Base-by-base conservation (phyloP, 2,888 invertebrate species). In the Apomyelois bistriatella region DNA sequence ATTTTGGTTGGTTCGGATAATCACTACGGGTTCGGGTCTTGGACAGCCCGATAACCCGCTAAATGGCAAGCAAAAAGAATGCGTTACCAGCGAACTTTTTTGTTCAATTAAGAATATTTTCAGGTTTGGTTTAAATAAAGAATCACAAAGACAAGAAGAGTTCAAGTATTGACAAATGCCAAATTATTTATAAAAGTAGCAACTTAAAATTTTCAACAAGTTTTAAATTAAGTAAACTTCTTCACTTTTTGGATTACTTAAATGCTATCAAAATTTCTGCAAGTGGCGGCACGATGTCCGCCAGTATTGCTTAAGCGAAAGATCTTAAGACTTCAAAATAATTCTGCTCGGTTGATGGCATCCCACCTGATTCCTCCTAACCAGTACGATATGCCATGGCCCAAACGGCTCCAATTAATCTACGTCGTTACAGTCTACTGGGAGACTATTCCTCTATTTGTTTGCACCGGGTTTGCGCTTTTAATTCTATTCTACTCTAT, bases 221-320 rank as follows among this genome's bases (percentile, higher is more conserved):
- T 32, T 32, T 22, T 5, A 22, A 22, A 22, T 22, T 32, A 3
- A 32, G n/a, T n/a, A n/a, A n/a, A n/a, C n/a, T n/a, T n/a, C 7
- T 32, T 32, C 7, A 9, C 1, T 32, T 32, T 32, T 32, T 32
- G 2, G 7, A 9, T 28, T 28, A 32, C 7, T 32, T 15, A 13
- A 46, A 46, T 46, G 46, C 30, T 46, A 7, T 46, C 46, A 30
- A 43, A 43, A 43, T 28, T 28, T 43, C 28, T 42, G 16, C 8
- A 17, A 5, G 17, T 22, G 42, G 17, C 42, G 42, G 42, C 43
- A 32, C 30, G 15, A 13, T 46, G 32, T 32, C 9, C 13, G 13
- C 46, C 46, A 1, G 4, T 46, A 15, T 13, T 46, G 8, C 15
- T 12, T n/a, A 46, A 32, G 9, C 12, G 30, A 4, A 13, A 32